These are phyloP conservation scores for Alca torda DNA, from an alignment of 2,797 vertebrate species.

Conservation along the genomic window DNA sequence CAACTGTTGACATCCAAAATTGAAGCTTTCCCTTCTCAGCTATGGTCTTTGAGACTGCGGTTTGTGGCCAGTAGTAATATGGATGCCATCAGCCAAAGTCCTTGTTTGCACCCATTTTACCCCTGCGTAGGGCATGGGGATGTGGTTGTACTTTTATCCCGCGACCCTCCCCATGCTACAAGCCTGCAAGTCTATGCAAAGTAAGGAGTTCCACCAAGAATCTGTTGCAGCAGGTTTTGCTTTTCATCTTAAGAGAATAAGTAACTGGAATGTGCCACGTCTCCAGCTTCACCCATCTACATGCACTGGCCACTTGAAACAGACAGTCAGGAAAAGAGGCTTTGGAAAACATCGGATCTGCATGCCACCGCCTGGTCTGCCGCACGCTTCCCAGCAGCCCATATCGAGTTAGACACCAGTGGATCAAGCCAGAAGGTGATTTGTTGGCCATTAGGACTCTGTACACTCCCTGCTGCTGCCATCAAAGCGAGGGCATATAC, in stretches of 20 bases:
- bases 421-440: background rate
- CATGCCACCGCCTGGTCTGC: accelerated
- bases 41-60: background rate
- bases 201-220: background rate
- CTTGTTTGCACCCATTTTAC: background rate
- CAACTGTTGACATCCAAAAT: background rate
- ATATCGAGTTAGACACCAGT: background rate
- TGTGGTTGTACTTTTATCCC: accelerated
- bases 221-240: background rate
- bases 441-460: background rate
- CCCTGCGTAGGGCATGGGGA: accelerated
- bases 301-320: background rate
- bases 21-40: background rate
- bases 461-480: background rate
- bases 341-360: background rate
- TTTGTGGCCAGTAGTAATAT: background rate
- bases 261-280: background rate
- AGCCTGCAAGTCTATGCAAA: accelerated
- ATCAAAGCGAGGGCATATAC: background rate
- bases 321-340: background rate
- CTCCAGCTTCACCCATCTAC: background rate
- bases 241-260: background rate
- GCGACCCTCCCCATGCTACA: background rate
- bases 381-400: background rate
- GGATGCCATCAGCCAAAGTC: background rate